Base-by-base conservation (phyloP, 1,140 invertebrate genomes). In the Drosophila oshimai region DNA sequence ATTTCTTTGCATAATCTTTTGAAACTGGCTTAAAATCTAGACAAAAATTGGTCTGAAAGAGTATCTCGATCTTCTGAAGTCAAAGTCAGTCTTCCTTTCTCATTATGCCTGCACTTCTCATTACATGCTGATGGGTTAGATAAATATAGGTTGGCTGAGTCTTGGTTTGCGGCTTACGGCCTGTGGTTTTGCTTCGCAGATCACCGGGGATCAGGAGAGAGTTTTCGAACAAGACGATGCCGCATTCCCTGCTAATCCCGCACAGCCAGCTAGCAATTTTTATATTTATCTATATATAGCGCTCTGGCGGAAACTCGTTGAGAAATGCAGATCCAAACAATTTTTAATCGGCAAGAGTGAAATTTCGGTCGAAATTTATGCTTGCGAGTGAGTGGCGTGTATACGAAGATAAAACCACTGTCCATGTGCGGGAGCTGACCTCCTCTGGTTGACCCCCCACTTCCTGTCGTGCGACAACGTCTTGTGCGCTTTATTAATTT, bases 391-490 rank as follows among this genome's bases (percentile, higher is more conserved):
- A n/a, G n/a, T n/a, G n/a, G 1, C 15, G 9, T 45, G 2, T 20
- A 3, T 10, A 6, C 12, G 22, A 13, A 9, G 9, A 28, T 5
- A 4, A 13, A 28, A 45, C 10, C 12, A 22, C 6, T 24, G 18
- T 12, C 17, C 20, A 24, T 64, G 65, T 68, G 78, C 61, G 55
- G 73, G 12, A 41, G 29, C 9, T 74, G 79, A 86, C 80, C 81
- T 87, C 54, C 74, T 49, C 41, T 31, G 50, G 39, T 80, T 72
- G 74, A 83, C 81, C 73, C 62, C 62, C 45, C 62, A 65, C 76
- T 86, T 86, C 81, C 81, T 87, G 76, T 81, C 64, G 51, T 46
- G 58, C 50, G 61, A 74, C 64, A 65, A 67, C 74, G 42, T 80
- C 51, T 13, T 69, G 29, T 45, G 53, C 37, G 31, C 36, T 67